These are phyloP conservation scores for Premnoplex brunnescens DNA, from an alignment of 2,797 vertebrate species.

Conservation along the genomic window DNA sequence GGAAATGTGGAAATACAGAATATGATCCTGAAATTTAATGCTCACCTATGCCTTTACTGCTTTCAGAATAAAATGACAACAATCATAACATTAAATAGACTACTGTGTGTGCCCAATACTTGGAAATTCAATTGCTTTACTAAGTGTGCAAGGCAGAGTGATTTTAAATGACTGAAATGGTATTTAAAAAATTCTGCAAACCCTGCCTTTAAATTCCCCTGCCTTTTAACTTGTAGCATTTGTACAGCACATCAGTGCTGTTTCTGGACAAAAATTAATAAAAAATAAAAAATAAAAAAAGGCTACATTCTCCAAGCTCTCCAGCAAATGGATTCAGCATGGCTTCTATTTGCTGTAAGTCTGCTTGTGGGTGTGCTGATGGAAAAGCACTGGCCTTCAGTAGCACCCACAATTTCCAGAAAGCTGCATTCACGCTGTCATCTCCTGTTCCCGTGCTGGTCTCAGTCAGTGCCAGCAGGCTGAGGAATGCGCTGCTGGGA, in stretches of 20 bases:
- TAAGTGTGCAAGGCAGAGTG: not conserved
- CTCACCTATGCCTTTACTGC: not conserved
- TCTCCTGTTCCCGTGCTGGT: accelerated
- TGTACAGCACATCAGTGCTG: not conserved
- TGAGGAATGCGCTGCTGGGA: accelerated
- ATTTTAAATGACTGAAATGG: not conserved
- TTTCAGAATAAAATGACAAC: not conserved
- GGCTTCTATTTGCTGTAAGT: not conserved
- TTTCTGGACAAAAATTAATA: not conserved
- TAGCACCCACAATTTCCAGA: not conserved
- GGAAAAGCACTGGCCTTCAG: not conserved
- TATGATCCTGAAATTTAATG: not conserved
- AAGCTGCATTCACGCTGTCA: not conserved
- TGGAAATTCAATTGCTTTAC: not conserved
- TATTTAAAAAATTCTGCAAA: not conserved
- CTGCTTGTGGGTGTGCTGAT: not conserved
- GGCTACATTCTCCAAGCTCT: not conserved
- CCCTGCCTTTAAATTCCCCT: not conserved
- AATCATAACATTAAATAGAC: not conserved
- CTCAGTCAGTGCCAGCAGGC: accelerated
- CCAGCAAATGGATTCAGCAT: not conserved
- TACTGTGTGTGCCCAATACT: not conserved
- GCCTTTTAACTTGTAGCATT: not conserved
- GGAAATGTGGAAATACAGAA: not conserved
- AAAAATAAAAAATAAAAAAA: not conserved